phyloP scores from a whole-genome alignment of 2,797 vertebrate genomes.

The Anabas testudineus region DNA sequence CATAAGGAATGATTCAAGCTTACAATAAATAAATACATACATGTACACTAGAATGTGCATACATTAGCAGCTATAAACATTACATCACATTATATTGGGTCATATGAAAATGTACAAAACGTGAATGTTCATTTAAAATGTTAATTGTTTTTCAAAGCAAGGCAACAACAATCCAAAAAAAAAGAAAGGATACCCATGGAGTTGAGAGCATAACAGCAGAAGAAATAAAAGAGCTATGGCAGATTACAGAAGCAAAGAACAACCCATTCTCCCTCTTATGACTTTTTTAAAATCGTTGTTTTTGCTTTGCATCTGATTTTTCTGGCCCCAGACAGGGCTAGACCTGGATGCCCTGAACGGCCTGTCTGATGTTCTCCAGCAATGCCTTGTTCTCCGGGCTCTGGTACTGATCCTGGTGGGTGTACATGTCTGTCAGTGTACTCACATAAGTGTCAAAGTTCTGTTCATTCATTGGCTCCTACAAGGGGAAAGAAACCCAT shows the following conservation, averaged over 20 bases:
- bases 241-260: conserved; percentile 93
- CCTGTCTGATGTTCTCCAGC: conserved; percentile 99
- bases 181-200: conserved; percentile 74
- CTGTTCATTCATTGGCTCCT: conserved; percentile 99
- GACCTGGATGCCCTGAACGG: conserved; percentile 99
- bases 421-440: conserved; percentile 99
- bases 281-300: conserved; percentile 57
- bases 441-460: conserved; percentile 99
- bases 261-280: conserved; percentile 80
- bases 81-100: conserved; percentile 97
- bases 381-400: conserved; percentile 99
- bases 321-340: conserved; percentile 82
- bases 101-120: conserved; percentile 99
- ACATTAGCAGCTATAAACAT: conserved; percentile 97
- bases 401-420: conserved; percentile 99
- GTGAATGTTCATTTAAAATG: conserved; percentile 92
- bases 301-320: conserved; percentile 72
- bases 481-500: conserved; percentile 65
- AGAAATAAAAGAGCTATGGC: conserved; percentile 86
- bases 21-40: conserved; percentile 93
- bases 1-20: conserved; percentile 88
- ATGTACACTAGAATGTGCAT: conserved; percentile 96
- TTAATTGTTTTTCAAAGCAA: conserved; percentile 91
- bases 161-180: conserved; percentile 87
- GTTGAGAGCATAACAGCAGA: conserved; percentile 75